phyloP scores from a whole-genome alignment of 2,797 vertebrate species.

The Ceryle rudis region DNA sequence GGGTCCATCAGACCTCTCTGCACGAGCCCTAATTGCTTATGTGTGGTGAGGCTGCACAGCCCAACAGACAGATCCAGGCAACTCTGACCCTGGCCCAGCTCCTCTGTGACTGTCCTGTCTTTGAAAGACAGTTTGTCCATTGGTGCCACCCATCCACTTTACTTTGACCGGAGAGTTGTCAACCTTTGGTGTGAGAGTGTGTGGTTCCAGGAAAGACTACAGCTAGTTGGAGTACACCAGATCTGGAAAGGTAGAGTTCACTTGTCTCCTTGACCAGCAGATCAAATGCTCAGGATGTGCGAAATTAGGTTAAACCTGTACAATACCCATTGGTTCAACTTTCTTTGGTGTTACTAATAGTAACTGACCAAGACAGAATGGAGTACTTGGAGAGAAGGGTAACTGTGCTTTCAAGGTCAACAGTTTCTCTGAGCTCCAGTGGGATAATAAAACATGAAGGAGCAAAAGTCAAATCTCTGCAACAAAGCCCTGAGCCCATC shows the following conservation, averaged over 20 bases:
- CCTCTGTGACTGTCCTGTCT: not conserved
- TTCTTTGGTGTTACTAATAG: not conserved
- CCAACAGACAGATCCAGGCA: not conserved
- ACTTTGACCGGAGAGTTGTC: not conserved
- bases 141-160: not conserved
- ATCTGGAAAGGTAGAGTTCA: not conserved
- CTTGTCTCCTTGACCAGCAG: not conserved
- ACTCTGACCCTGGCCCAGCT: not conserved
- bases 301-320: not conserved
- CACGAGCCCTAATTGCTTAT: accelerated
- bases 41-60: not conserved
- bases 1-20: not conserved
- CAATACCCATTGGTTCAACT: not conserved
- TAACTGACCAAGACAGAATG: not conserved
- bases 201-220: not conserved
- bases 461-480: not conserved
- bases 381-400: not conserved
- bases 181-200: not conserved
- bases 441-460: not conserved
- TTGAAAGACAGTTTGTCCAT: not conserved
- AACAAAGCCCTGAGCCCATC: accelerated
- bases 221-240: not conserved
- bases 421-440: not conserved
- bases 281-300: not conserved
- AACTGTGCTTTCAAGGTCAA: accelerated